Evolutionary conservation across 2,888 invertebrate species (phyloP).

Genomic region (Lasioglossum leucozonium): DNA sequence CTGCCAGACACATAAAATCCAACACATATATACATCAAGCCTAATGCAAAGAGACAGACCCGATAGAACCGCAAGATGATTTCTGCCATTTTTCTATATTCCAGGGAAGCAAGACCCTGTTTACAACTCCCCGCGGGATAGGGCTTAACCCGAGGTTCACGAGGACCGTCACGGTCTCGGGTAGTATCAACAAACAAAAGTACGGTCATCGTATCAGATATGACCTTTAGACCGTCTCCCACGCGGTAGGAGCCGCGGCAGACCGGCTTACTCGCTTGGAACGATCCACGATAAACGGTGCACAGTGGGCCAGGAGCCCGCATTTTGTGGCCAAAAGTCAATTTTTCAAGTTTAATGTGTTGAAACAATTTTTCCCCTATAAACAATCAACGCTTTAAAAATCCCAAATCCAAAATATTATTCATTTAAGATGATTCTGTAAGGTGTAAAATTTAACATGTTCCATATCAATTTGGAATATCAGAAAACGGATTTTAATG

Average conservation of each 20-base stretch:
- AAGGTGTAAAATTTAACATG: no score
- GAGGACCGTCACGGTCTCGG: neutral
- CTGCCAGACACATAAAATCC: no score
- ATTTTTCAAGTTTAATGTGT: no score
- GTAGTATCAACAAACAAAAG: neutral
- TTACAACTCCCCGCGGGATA: neutral
- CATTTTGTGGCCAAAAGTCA: no score
- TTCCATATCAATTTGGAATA: no score
- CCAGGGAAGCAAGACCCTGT: neutral
- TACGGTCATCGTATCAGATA: neutral
- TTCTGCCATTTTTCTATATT: neutral
- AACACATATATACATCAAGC: neutral
- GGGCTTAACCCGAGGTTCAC: neutral
- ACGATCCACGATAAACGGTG: slow-evolving; percentile 27
- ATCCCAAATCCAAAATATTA: no score
- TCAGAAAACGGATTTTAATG: no score
- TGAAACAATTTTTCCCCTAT: no score
- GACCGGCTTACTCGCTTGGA: slow-evolving; percentile 7
- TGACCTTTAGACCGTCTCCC: slow-evolving; percentile 18
- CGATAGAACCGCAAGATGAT: neutral
- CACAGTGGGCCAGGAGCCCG: no score
- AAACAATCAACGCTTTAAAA: no score
- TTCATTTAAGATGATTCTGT: no score
- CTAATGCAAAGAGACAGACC: neutral
- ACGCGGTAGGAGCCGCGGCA: neutral